Evolutionary conservation across 2,113 vertebrate species (phyloP), one percentile per base, ranked within the genome.

Genomic region (Grantiella picta): DNA sequence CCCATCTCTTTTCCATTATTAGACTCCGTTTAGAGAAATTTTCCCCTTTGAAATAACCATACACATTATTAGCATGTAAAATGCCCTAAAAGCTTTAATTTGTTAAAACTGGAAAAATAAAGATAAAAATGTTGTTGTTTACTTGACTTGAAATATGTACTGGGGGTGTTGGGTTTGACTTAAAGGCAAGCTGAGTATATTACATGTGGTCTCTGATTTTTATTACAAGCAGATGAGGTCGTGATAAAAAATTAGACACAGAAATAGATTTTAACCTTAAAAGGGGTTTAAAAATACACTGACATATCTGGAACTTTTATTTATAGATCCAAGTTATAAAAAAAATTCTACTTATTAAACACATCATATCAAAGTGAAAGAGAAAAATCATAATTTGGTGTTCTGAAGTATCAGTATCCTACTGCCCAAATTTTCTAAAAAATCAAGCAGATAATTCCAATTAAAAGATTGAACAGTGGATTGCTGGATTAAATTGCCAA

Each of bases 221-320:
- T 69, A 91, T 56, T 95, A 78, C 24, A 71, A 33, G 33, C 29
- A 87, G 83, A 16, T 38, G 35, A 89, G 5, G 24, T 75, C 33
- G 92, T 20, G 24, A 86, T 93, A 97, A 96, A 95, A 90, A 96
- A 49, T 35, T 13, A 89, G 90, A 71, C 29, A 56, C 11, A 85
- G 28, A 93, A 94, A 81, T 47, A 92, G 71, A 87, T 47, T 72
- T 75, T 73, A 91, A 83, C 49, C 70, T 95, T 84, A 95, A 89
- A 40, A 47, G 22, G n/a, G 10, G 70, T 78, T 89, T 12, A 82
- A 95, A 72, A 73, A 64, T 78, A 33, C 47, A 78, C 36, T 91
- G 84, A 49, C 18, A 23, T 53, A 40, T 73, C 15, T 50, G 31
- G 36, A 45, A 5, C 15, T 77, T 52, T 12, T 66, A 36, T 24